Evolutionary conservation across 2,797 vertebrate species (phyloP).

Genomic region (Arvicola amphibius): DNA sequence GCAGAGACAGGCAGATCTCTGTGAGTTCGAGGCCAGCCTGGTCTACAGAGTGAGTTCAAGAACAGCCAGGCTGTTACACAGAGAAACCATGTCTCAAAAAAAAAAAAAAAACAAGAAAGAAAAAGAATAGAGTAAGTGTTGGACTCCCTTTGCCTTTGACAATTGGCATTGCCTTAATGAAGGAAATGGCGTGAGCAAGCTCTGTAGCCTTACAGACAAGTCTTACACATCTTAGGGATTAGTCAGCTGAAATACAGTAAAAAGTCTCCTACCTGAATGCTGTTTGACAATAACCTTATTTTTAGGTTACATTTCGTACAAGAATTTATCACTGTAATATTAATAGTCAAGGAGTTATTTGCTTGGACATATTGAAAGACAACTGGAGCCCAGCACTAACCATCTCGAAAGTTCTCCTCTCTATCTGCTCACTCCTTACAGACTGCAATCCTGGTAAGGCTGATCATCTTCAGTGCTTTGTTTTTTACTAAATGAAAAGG

Average conservation of each 20-base stretch:
- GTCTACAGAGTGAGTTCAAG: background rate
- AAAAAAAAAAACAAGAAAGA: background rate
- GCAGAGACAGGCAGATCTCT: background rate
- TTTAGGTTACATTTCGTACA: constrained; percentile 91
- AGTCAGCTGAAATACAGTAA: background rate
- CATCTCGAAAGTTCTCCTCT: constrained; percentile 97
- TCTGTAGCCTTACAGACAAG: background rate
- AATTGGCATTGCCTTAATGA: background rate
- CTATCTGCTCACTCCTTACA: constrained; percentile 97
- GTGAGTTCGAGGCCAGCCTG: background rate
- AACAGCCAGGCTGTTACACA: background rate
- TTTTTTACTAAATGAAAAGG: background rate
- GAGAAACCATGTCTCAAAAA: background rate
- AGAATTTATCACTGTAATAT: constrained; percentile 97
- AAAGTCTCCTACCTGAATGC: constrained; percentile 3
- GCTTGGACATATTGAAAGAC: constrained; percentile 92
- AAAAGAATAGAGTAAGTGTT: background rate
- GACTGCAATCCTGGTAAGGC: constrained; percentile 96
- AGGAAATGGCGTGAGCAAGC: background rate
- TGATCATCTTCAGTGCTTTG: background rate
- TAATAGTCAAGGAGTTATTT: constrained; percentile 96
- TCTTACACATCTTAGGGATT: background rate
- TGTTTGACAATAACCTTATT: constrained; percentile 45
- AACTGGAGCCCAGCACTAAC: constrained; percentile 96
- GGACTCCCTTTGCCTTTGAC: background rate